A percentile compares a stretch with the other conserved stretches of the same genome.
phyloP scores from a whole-genome alignment of 2,797 vertebrate genomes.

The Meda fulgida region DNA sequence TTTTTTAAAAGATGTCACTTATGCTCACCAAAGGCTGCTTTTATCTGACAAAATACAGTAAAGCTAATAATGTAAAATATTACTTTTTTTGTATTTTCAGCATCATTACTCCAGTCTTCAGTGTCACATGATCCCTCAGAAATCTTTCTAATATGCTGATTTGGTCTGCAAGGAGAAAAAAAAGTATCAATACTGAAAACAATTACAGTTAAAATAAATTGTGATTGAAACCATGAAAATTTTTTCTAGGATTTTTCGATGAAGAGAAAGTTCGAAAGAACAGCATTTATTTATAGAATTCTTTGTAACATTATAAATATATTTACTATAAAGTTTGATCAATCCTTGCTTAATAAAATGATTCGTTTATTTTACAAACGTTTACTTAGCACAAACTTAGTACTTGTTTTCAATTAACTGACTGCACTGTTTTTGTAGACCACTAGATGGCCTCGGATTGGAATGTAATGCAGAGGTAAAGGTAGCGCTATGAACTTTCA shows the following conservation, averaged over 20 bases:
- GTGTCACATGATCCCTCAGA: neutral
- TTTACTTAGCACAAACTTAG: no score
- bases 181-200: no score
- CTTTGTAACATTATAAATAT: neutral
- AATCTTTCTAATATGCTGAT: neutral
- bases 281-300: neutral
- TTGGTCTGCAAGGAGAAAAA: neutral
- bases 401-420: no score
- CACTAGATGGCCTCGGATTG: conserved; percentile 38
- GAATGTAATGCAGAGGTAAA: conserved; percentile 30
- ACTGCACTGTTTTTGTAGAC: neutral
- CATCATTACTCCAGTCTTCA: neutral
- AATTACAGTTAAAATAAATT: no score
- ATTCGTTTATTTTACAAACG: neutral
- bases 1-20: neutral
- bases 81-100: neutral
- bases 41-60: neutral
- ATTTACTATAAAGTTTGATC: neutral
- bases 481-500: conserved; percentile 41
- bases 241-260: neutral
- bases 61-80: neutral
- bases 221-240: no score
- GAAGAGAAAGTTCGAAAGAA: neutral
- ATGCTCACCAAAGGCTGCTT: neutral
- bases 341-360: neutral